These are phyloP conservation scores for Hippocampus kuda DNA, from an alignment of 2,797 vertebrate genomes.

Conservation along the genomic window DNA sequence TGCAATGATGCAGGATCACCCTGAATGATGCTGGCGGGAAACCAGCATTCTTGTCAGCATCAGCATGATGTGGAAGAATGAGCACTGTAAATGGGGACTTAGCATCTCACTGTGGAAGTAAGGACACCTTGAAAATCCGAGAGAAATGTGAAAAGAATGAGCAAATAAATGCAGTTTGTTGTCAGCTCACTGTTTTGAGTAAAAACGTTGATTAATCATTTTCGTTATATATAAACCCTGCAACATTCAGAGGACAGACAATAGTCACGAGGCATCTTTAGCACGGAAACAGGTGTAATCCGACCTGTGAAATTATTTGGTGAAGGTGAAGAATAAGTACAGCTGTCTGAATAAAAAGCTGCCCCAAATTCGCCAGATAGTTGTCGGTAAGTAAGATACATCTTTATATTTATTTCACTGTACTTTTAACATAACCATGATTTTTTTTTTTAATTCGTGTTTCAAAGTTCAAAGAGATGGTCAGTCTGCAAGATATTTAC, in stretches of 20 bases:
- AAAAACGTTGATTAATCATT: background rate
- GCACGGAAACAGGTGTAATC: no score
- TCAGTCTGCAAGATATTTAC: no score
- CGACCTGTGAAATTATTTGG: no score
- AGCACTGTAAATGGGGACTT: slow-evolving; percentile 16
- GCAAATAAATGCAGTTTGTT: background rate
- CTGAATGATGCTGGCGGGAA: background rate
- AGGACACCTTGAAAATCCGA: slow-evolving; percentile 14
- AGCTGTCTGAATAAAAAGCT: no score
- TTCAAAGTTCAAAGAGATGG: no score
- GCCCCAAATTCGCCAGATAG: no score
- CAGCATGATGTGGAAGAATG: slow-evolving; percentile 9
- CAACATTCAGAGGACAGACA: background rate
- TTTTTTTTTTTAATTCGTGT: no score
- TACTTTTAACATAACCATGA: no score
- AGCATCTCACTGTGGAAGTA: slow-evolving; percentile 9
- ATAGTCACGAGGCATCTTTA: background rate
- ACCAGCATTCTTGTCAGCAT: slow-evolving; percentile 3
- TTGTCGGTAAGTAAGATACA: no score
- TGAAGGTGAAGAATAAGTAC: no score
- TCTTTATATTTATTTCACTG: no score
- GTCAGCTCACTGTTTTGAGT: background rate
- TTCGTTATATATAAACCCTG: background rate
- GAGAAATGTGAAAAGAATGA: background rate
- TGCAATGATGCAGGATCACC: slow-evolving; percentile 9